Percentiles rank a stretch among this genome's conserved stretches.
phyloP scores from a whole-genome alignment of 2,113 vertebrate genomes.

The Eclectus roratus region DNA sequence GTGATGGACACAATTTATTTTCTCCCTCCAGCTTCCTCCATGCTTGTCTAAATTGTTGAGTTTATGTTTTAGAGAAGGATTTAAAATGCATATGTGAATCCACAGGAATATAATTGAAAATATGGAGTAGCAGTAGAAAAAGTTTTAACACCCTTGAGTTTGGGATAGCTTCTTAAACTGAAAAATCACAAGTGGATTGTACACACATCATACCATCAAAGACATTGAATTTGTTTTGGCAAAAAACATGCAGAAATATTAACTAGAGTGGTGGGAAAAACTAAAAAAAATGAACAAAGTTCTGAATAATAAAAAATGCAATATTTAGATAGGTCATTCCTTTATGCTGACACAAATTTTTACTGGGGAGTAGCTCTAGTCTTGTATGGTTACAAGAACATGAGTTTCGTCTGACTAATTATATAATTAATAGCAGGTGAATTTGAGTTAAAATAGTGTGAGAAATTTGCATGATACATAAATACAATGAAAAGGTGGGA shows the following conservation, averaged over 20 bases:
- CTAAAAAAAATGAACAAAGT: conserved; percentile 25
- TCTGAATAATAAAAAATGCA: conserved; percentile 51
- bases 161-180: conserved; percentile 52
- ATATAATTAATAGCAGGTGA: background rate
- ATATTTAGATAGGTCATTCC: conserved; percentile 61
- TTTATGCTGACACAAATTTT: conserved; percentile 42
- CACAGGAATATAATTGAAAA: conserved; percentile 53
- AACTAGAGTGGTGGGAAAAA: conserved; percentile 19
- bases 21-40: no score
- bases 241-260: conserved; percentile 40
- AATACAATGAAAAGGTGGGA: background rate
- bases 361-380: background rate
- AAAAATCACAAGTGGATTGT: conserved; percentile 60
- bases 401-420: background rate
- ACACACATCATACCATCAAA: conserved; percentile 49
- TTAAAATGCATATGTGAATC: conserved; percentile 58
- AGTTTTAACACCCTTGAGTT: conserved; percentile 58
- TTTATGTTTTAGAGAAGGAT: conserved; percentile 11
- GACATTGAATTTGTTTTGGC: conserved; percentile 46
- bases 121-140: conserved; percentile 38
- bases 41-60: no score
- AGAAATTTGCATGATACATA: background rate
- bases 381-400: background rate
- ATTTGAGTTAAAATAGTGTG: background rate
- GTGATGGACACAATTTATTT: no score